These are phyloP conservation scores for Lontra canadensis DNA, from an alignment of 2,113 vertebrate species.

Conservation along the genomic window DNA sequence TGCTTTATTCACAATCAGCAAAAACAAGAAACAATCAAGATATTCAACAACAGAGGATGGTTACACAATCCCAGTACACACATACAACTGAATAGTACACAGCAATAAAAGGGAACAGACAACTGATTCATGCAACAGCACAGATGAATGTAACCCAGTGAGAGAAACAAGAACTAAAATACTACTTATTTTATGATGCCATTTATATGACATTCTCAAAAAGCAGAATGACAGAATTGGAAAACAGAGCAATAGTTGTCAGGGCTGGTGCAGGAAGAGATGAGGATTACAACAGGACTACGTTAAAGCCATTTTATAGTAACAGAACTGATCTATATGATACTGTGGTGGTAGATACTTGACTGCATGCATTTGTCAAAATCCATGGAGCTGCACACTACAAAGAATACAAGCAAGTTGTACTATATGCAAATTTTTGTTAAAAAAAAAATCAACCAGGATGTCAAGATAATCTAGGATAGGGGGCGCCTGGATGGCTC, in stretches of 20 bases:
- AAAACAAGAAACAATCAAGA: background rate
- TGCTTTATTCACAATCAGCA: background rate
- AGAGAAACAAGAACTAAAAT: background rate
- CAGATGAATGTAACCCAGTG: background rate
- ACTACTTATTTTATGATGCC: background rate
- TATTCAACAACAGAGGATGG: background rate
- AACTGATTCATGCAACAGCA: background rate
- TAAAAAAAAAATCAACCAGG: background rate
- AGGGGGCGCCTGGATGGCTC: no score
- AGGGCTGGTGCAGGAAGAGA: background rate
- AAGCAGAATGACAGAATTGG: background rate
- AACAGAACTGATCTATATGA: background rate
- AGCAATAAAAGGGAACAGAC: background rate
- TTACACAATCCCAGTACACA: background rate
- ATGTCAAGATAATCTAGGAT: background rate
- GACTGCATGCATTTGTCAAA: background rate
- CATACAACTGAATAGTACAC: background rate
- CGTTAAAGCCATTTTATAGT: background rate
- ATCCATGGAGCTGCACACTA: background rate
- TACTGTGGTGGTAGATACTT: background rate
- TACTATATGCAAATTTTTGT: background rate
- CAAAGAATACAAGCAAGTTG: background rate
- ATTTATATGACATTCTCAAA: background rate
- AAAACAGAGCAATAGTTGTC: background rate
- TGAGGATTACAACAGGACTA: background rate